Evolutionary conservation across 2,888 invertebrate genomes (phyloP), one percentile per base, ranked within the genome.

Genomic region (Cheilosia soror): DNA sequence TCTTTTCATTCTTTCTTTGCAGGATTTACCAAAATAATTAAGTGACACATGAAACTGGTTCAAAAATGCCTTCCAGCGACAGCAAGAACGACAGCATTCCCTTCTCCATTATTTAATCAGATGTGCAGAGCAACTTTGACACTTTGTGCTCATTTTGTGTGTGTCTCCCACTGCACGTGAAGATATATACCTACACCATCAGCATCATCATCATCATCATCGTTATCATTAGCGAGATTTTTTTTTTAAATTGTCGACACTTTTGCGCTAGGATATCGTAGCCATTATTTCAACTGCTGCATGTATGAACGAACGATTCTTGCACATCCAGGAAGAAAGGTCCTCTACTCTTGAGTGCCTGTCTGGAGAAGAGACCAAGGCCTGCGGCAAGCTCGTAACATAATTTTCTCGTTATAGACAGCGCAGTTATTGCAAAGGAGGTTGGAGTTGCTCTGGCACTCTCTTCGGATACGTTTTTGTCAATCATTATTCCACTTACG

Each of bases 31-130:
- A 49, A 85, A 85, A 85, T 68, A 85, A 80, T 75, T 84, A 76
- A 80, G 80, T 80, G 85, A 85, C 80, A 85, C 80, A 80, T 72
- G 51, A 81, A 85, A 85, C 85, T 85, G 68, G 85, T 85, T 85
- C 76, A 85, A 72, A 85, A 81, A 85, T 77, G 76, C 77, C 81
- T 71, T 31, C 49, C 13, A 63, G 85, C 47, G 68, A 77, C 76
- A 72, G 25, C 33, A 72, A 62, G 53, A 71, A 65, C 71, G 58
- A 5, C 58, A 66, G 71, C 58, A 49, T 44, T 47, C n/a, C 44
- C 40, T 47, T 40, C 69, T 55, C 33, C 42, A 84, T 84, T 84
- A 80, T 84, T 84, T 79, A 84, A 84, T 84, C 79, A 80, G 79
- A 71, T 69, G 58, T 82, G 69, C 75, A 60, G 63, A 63, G 40